Conservation (phyloP, 92 coral and sea anemone genomes). For the Nematostella vectensis region DNA sequence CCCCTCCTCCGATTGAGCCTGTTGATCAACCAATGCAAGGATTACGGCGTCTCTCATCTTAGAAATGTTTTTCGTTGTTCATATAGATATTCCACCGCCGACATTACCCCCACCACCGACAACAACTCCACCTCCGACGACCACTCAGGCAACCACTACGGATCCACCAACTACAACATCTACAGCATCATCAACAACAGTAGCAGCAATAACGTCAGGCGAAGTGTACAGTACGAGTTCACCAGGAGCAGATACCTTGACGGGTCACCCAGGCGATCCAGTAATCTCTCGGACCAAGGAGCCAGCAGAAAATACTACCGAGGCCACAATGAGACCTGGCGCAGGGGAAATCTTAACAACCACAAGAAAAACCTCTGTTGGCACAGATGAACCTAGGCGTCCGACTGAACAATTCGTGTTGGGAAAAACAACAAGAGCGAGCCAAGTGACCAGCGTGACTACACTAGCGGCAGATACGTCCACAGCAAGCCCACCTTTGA, state of each 20-base stretch:
- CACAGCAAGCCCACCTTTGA: neutral
- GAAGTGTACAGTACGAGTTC: neutral
- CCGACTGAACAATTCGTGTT: no score
- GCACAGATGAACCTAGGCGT: no score
- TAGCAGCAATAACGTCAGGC: neutral
- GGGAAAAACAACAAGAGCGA: no score
- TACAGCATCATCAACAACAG: slow-evolving; percentile 8
- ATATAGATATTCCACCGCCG: no score
- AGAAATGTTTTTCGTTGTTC: no score
- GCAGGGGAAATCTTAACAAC: no score
- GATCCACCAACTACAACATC: slow-evolving; percentile 5
- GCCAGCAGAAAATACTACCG: neutral
- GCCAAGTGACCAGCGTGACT: neutral
- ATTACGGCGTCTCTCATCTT: neutral
- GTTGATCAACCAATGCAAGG: neutral
- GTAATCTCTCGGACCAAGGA: slow-evolving; percentile 1
- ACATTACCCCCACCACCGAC: no score
- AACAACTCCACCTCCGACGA: slow-evolving; percentile 19
- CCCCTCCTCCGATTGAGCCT: no score
- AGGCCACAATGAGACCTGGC: neutral
- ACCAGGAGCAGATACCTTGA: neutral
- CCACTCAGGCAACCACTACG: neutral
- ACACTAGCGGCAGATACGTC: neutral
- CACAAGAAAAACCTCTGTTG: neutral
- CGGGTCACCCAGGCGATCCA: no score